phyloP scores from a whole-genome alignment of 2,888 invertebrate genomes.

The Fragum whitleyi region DNA sequence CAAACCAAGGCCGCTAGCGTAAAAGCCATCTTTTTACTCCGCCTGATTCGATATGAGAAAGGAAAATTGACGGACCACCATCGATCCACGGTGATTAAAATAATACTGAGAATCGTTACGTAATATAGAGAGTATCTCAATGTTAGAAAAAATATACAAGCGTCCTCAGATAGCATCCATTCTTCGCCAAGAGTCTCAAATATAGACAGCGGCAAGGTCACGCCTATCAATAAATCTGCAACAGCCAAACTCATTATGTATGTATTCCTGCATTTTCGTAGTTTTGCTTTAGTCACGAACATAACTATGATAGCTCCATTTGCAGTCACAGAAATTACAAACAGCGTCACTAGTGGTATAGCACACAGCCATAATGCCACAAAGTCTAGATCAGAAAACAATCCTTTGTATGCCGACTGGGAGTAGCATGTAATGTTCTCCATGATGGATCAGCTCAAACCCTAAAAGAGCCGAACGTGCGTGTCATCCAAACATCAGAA shows the following conservation, averaged over 20 bases:
- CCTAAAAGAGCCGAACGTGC: neutral
- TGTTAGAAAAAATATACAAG: slow-evolving; percentile 70
- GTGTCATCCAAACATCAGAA: neutral
- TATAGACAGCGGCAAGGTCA: slow-evolving; percentile 74
- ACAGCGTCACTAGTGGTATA: slow-evolving; percentile 72
- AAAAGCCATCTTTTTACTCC: slow-evolving; percentile 71
- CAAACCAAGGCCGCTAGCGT: slow-evolving; percentile 69
- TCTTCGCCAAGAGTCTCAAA: slow-evolving; percentile 69
- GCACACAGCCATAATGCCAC: slow-evolving; percentile 53
- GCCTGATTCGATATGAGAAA: slow-evolving; percentile 76
- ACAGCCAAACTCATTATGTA: slow-evolving; percentile 78
- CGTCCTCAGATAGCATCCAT: slow-evolving; percentile 59
- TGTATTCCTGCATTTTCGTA: slow-evolving; percentile 77
- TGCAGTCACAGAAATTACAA: slow-evolving; percentile 70
- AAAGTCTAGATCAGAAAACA: slow-evolving; percentile 40
- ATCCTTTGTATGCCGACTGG: neutral
- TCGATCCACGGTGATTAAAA: slow-evolving; percentile 77
- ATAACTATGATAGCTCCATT: slow-evolving; percentile 76
- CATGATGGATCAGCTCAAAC: slow-evolving; percentile 20
- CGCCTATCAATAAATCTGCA: slow-evolving; percentile 77
- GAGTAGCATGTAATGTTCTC: slow-evolving; percentile 50
- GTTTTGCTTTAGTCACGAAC: slow-evolving; percentile 68
- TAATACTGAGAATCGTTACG: slow-evolving; percentile 77
- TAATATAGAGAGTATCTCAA: slow-evolving; percentile 72
- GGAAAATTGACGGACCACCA: slow-evolving; percentile 81